These are phyloP conservation scores for Engystomops pustulosus DNA, from an alignment of 2,113 vertebrate genomes.

Conservation along the genomic window DNA sequence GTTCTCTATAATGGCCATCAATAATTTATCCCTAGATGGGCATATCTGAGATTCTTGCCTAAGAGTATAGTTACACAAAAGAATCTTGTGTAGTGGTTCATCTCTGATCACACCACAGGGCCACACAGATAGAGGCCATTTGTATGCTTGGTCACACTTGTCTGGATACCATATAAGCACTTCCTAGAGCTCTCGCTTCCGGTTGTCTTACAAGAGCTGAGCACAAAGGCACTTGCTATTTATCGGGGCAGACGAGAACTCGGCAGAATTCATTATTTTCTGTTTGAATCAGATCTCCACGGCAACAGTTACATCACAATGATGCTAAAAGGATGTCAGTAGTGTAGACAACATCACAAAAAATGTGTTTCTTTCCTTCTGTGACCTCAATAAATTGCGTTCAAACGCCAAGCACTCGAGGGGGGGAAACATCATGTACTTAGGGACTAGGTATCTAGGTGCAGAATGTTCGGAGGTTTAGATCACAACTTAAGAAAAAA, in stretches of 20 bases:
- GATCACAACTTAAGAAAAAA: background rate
- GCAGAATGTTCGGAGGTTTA: background rate
- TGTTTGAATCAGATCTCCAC: conserved; percentile 71
- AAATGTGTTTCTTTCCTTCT: conserved; percentile 68
- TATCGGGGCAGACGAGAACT: conserved; percentile 57
- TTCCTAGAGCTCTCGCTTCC: conserved; percentile 66
- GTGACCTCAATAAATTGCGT: conserved; percentile 70
- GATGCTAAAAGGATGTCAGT: conserved; percentile 62
- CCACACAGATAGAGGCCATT: background rate
- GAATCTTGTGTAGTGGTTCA: background rate
- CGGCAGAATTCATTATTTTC: conserved; percentile 63
- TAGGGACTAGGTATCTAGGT: background rate
- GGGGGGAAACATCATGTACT: conserved; percentile 17
- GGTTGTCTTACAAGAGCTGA: conserved; percentile 65
- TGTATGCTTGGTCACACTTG: conserved; percentile 41
- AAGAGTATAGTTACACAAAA: too few species aligned
- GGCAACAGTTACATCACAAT: conserved; percentile 70
- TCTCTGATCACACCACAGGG: background rate
- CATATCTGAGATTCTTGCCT: background rate
- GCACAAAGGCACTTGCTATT: conserved; percentile 66
- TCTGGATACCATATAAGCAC: conserved; percentile 61
- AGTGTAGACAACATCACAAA: conserved; percentile 51
- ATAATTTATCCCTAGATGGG: background rate
- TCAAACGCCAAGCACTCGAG: conserved; percentile 49
- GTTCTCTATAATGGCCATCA: too few species aligned